Evolutionary conservation across 2,113 vertebrate species (phyloP).

Genomic region (Malaclemys terrapin): DNA sequence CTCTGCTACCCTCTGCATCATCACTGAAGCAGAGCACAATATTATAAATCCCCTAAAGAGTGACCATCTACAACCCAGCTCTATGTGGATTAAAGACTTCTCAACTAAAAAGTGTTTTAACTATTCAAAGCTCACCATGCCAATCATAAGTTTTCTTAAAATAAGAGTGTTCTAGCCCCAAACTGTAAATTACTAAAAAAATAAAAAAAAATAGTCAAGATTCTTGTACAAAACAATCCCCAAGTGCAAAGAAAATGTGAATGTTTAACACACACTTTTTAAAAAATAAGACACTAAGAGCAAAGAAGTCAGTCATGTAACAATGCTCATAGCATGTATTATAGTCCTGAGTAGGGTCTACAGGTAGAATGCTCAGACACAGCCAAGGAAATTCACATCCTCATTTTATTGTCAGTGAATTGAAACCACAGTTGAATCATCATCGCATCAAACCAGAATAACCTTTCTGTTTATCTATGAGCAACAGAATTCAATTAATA

Average conservation of each 20-base stretch:
- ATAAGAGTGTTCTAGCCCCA: neutral
- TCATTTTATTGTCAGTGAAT: conserved; percentile 41
- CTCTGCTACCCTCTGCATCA: neutral
- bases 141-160: neutral
- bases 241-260: neutral
- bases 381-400: conserved; percentile 56
- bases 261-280: neutral
- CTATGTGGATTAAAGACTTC: neutral
- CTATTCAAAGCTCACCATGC: neutral
- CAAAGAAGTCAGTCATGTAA: neutral
- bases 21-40: neutral
- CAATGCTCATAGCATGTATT: neutral
- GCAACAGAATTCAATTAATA: neutral
- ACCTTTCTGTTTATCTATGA: neutral
- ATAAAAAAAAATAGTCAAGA: neutral
- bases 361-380: conserved; percentile 62
- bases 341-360: neutral
- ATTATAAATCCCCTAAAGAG: neutral
- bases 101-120: neutral
- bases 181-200: neutral
- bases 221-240: neutral
- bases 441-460: conserved; percentile 36
- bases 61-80: neutral
- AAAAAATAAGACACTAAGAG: neutral
- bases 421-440: conserved; percentile 54